Evolutionary conservation across 2,113 vertebrate genomes (phyloP).

Genomic region (Corydoras sp.): DNA sequence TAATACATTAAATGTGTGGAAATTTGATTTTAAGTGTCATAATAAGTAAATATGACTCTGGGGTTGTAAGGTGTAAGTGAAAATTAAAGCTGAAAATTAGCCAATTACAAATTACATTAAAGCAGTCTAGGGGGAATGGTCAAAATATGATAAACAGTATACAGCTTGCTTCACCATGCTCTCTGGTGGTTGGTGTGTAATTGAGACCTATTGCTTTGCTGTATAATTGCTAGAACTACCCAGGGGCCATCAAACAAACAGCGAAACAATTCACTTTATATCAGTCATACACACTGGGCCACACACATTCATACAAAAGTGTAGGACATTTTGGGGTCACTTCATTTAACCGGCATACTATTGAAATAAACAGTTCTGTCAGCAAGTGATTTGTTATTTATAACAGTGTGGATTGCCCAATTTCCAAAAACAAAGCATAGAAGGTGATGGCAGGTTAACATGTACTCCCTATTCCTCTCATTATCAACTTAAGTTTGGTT

Average conservation of each 20-base stretch:
- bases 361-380: neutral
- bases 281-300: constrained; percentile 18
- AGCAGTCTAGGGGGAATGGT: constrained; percentile 1
- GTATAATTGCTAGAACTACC: constrained; percentile 30
- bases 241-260: constrained; percentile 26
- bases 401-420: no score
- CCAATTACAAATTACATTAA: constrained; percentile 16
- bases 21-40: neutral
- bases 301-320: neutral
- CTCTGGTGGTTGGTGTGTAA: constrained; percentile 2
- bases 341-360: neutral
- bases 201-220: constrained; percentile 10
- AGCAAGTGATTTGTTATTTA: no score
- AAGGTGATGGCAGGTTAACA: no score
- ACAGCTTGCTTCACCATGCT: neutral
- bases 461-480: no score
- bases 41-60: neutral
- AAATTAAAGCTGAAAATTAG: constrained; percentile 4
- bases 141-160: constrained; percentile 2
- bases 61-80: neutral
- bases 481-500: no score
- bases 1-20: neutral
- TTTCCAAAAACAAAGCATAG: no score
- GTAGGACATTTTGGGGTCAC: neutral
- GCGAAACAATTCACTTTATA: constrained; percentile 27